Evolutionary conservation across 2,113 vertebrate species (phyloP).

Genomic region (Trichechus manatus): DNA sequence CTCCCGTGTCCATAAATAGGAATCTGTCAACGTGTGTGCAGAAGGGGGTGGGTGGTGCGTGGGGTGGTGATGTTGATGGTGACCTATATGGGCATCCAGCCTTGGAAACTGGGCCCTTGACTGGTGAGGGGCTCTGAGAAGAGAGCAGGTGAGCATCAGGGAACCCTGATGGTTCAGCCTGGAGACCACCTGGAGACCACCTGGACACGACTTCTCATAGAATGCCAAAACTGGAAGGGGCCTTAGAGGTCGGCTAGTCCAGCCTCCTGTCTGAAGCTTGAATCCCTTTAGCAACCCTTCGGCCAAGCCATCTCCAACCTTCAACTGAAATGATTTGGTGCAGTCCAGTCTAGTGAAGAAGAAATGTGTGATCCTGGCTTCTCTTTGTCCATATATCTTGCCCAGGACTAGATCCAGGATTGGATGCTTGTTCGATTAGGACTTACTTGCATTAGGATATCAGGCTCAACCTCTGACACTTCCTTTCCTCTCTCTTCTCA

Average conservation of each 20-base stretch:
- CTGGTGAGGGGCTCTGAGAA: neutral
- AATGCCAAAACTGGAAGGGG: neutral
- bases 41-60: neutral
- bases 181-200: neutral
- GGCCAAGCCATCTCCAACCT: neutral
- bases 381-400: neutral
- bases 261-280: neutral
- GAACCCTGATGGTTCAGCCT: neutral
- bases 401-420: neutral
- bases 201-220: neutral
- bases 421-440: neutral
- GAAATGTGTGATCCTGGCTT: neutral
- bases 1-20: neutral
- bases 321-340: neutral
- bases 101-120: slow-evolving; percentile 50
- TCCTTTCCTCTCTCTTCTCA: neutral
- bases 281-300: neutral
- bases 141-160: neutral
- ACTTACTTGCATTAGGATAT: neutral
- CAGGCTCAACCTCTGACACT: neutral
- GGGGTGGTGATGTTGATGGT: neutral
- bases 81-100: slow-evolving; percentile 66
- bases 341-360: neutral
- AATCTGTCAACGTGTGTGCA: neutral
- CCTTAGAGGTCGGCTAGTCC: neutral